Conservation (phyloP, 2,797 vertebrate genomes). For the Trachurus trachurus region DNA sequence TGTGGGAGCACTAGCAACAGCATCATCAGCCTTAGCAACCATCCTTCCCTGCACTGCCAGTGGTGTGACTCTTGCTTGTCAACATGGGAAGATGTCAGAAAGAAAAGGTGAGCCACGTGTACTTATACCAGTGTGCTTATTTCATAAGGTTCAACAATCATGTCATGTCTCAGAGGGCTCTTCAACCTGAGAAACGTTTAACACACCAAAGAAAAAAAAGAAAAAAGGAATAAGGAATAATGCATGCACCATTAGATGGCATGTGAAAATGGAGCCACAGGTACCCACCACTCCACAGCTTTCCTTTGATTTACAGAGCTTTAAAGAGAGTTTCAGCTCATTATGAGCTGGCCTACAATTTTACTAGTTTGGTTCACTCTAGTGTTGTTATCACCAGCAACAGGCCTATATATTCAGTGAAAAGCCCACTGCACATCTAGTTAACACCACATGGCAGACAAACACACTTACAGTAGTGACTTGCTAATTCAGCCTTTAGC, state of each 20-base stretch:
- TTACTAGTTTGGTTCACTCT: background rate
- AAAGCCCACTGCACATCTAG: background rate
- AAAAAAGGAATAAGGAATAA: background rate
- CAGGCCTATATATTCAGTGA: background rate
- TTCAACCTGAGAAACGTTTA: background rate
- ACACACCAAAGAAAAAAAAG: background rate
- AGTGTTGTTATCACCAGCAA: background rate
- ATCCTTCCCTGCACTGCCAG: slow-evolving; percentile 20
- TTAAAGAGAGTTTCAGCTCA: background rate
- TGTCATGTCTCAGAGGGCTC: background rate
- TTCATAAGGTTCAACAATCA: background rate
- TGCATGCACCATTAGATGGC: too few species aligned
- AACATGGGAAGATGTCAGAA: slow-evolving; percentile 9
- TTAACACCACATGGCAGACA: background rate
- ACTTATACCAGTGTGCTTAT: background rate
- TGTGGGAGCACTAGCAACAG: slow-evolving; percentile 64
- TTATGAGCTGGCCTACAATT: too few species aligned
- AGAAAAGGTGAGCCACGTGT: background rate
- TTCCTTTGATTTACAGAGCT: background rate
- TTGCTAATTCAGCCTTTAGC: background rate
- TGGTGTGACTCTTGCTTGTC: slow-evolving; percentile 18
- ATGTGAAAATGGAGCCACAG: too few species aligned
- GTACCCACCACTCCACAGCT: too few species aligned
- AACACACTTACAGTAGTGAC: background rate
- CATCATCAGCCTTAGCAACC: slow-evolving; percentile 73